These are phyloP conservation scores for Mactromeris polynyma DNA, from an alignment of 2,888 invertebrate genomes.

Conservation along the genomic window DNA sequence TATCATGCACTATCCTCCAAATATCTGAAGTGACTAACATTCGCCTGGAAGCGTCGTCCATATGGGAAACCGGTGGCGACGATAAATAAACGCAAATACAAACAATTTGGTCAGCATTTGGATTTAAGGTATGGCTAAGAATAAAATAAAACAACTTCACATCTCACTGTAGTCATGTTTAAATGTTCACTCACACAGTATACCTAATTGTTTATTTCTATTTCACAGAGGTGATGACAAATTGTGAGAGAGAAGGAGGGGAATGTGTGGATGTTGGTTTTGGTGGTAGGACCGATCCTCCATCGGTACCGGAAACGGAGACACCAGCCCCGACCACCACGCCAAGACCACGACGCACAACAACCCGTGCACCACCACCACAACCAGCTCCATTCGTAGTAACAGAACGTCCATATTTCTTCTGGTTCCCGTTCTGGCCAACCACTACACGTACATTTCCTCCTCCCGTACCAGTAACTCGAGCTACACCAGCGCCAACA, in stretches of 20 bases:
- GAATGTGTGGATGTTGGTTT: slow-evolving; percentile 64
- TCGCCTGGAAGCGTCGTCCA: too few species aligned
- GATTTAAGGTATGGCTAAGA: too few species aligned
- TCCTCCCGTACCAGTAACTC: not conserved
- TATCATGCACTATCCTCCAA: too few species aligned
- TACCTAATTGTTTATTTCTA: too few species aligned
- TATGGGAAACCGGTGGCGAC: too few species aligned
- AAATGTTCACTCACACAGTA: too few species aligned
- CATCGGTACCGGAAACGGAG: not conserved
- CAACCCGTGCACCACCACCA: not conserved
- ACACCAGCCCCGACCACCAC: not conserved
- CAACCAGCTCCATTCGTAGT: not conserved
- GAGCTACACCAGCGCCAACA: not conserved
- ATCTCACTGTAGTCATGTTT: too few species aligned
- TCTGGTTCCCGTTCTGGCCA: slow-evolving; percentile 30
- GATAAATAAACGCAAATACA: too few species aligned
- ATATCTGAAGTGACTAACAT: too few species aligned
- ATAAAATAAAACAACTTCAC: too few species aligned
- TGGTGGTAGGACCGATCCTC: slow-evolving; percentile 23
- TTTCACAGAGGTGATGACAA: slow-evolving; percentile 57
- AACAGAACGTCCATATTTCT: not conserved
- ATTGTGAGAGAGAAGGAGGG: slow-evolving; percentile 64
- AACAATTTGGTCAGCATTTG: too few species aligned
- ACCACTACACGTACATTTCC: not conserved
- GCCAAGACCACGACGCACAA: slow-evolving; percentile 1